These are phyloP conservation scores for Epinotia brunnichana DNA, from an alignment of 2,888 invertebrate genomes.

Conservation along the genomic window DNA sequence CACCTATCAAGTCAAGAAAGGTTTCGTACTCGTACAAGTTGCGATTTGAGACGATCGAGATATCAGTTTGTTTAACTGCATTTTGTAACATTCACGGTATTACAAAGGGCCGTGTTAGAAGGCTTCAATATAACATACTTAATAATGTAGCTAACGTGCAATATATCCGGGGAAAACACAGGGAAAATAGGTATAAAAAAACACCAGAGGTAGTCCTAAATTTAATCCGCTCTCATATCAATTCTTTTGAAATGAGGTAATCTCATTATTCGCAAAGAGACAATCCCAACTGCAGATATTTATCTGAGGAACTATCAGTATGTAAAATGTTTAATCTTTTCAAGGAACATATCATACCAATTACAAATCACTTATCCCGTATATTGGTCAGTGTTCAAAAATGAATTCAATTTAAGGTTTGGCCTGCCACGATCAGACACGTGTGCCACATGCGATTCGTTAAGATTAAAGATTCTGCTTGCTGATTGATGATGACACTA, in stretches of 20 bases:
- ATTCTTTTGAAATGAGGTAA: background rate
- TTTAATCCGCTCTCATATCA: conserved; percentile 4
- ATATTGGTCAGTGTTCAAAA: conserved; percentile 7
- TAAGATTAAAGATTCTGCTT: background rate
- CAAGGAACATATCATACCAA: background rate
- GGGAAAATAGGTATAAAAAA: background rate
- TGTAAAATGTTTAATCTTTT: background rate
- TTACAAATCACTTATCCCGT: background rate
- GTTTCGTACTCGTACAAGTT: too few species aligned
- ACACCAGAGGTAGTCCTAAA: background rate
- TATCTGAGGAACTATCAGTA: background rate
- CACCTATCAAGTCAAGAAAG: too few species aligned
- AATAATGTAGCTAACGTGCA: conserved; percentile 2
- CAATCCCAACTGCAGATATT: background rate
- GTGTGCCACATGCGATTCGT: conserved; percentile 1
- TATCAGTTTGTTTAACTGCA: too few species aligned
- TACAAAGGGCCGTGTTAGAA: conserved; percentile 14
- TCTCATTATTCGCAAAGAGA: background rate
- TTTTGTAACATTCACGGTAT: conserved; percentile 9
- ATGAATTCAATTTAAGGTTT: conserved; percentile 2
- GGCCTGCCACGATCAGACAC: background rate
- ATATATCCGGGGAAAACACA: conserved; percentile 8
- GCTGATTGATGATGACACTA: background rate
- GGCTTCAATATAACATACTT: conserved; percentile 10
- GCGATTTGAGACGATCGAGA: too few species aligned